phyloP scores from a whole-genome alignment of 2,888 invertebrate genomes.

The Sphinx pinastri region DNA sequence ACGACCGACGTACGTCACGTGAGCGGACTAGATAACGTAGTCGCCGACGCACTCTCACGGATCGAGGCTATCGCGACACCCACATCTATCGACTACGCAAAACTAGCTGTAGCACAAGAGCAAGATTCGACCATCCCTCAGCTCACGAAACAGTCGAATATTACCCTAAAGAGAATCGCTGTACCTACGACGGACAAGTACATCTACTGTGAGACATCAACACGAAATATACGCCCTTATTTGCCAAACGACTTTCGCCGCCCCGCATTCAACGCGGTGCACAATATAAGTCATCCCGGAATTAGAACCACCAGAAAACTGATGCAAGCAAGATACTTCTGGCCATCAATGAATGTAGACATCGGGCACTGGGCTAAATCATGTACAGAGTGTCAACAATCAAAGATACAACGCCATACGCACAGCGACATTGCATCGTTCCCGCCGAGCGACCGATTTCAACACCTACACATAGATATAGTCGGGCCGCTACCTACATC shows the following conservation, averaged over 20 bases:
- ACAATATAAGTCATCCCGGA: conserved; percentile 9
- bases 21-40: not conserved
- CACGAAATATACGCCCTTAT: not conserved
- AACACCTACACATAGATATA: conserved; percentile 12
- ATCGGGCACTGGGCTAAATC: not conserved
- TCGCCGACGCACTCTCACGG: not conserved
- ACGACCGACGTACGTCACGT: conserved; percentile 26
- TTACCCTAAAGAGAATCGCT: conserved; percentile 21
- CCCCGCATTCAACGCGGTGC: conserved; percentile 1
- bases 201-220: conserved; percentile 17
- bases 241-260: not conserved
- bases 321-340: conserved; percentile 5
- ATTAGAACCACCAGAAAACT: not conserved
- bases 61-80: not conserved
- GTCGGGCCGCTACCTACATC: conserved; percentile 5
- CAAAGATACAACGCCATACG: not conserved
- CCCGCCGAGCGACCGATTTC: not conserved
- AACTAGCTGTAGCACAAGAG: conserved; percentile 4
- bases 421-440: not conserved
- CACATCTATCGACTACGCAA: not conserved
- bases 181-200: conserved; percentile 11
- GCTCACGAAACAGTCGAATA: not conserved
- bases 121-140: not conserved
- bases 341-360: conserved; percentile 2
- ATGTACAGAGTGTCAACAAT: not conserved